Evolutionary conservation across 2,888 invertebrate genomes (phyloP).

Genomic region (Caenorhabditis drosophilae): DNA sequence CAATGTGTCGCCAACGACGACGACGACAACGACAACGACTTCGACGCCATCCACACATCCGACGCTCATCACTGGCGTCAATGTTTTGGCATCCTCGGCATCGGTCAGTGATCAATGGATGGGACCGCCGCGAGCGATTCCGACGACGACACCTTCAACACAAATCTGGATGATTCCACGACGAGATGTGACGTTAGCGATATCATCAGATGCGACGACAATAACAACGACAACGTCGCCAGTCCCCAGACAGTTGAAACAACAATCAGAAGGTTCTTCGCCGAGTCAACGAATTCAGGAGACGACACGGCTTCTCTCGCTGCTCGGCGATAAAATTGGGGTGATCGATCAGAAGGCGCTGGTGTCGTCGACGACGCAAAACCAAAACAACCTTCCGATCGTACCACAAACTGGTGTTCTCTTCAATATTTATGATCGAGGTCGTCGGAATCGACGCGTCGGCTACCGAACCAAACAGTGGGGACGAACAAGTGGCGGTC

Average conservation of each 20-base stretch:
- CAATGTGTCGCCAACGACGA: constrained; percentile 8
- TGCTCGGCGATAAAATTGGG: constrained; percentile 21
- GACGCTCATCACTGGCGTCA: constrained; percentile 4
- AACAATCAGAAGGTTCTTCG: background rate
- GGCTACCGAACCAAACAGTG: constrained; percentile 22
- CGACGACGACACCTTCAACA: too few species aligned
- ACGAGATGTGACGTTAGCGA: too few species aligned
- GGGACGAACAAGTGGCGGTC: constrained; percentile 11
- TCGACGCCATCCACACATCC: background rate
- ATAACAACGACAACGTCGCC: background rate
- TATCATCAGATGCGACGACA: too few species aligned
- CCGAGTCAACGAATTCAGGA: constrained; percentile 19
- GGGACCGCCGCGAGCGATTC: too few species aligned
- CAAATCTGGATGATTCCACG: too few species aligned
- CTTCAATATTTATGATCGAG: constrained; percentile 18
- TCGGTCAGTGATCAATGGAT: too few species aligned
- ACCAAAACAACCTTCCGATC: background rate
- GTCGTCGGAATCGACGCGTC: constrained; percentile 12
- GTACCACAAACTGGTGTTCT: constrained; percentile 24
- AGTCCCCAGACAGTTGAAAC: background rate
- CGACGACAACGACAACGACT: constrained; percentile 8
- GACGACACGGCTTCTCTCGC: constrained; percentile 17
- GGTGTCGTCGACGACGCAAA: too few species aligned
- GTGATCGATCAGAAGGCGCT: constrained; percentile 35
- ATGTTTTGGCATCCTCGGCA: too few species aligned